Evolutionary conservation across 2,113 vertebrate genomes (phyloP).

Genomic region (Coracopsis vasa): DNA sequence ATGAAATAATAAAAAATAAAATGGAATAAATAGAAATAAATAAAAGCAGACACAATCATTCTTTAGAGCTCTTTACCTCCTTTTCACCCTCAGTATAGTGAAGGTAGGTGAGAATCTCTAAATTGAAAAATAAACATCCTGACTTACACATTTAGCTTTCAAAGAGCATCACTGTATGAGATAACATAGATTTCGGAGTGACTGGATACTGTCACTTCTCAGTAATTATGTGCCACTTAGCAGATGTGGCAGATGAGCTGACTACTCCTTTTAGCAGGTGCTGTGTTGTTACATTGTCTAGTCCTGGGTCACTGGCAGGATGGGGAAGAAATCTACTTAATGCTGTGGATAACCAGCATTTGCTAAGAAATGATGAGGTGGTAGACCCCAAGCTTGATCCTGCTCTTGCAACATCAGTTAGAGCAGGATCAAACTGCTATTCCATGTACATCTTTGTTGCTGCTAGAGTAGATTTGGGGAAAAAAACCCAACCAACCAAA

Average conservation of each 20-base stretch:
- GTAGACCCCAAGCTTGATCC: background rate
- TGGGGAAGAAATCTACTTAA: background rate
- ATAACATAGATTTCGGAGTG: background rate
- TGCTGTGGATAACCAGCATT: background rate
- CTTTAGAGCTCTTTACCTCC: background rate
- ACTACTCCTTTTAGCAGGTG: background rate
- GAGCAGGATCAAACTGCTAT: background rate
- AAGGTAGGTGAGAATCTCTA: background rate
- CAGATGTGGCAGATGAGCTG: background rate
- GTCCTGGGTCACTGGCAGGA: background rate
- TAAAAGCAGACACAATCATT: background rate
- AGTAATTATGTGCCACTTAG: background rate
- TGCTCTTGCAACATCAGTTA: background rate
- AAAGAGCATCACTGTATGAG: background rate
- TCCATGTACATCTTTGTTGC: background rate
- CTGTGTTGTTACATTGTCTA: background rate
- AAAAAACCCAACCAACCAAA: background rate
- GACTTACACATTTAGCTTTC: background rate
- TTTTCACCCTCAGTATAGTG: background rate
- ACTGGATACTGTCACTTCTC: background rate
- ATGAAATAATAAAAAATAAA: background rate
- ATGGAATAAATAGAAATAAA: background rate
- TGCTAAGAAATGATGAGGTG: background rate
- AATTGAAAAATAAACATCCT: background rate
- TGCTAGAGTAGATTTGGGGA: background rate